These are phyloP conservation scores for Eolophus roseicapilla DNA, from an alignment of 2,113 vertebrate species.

Conservation along the genomic window DNA sequence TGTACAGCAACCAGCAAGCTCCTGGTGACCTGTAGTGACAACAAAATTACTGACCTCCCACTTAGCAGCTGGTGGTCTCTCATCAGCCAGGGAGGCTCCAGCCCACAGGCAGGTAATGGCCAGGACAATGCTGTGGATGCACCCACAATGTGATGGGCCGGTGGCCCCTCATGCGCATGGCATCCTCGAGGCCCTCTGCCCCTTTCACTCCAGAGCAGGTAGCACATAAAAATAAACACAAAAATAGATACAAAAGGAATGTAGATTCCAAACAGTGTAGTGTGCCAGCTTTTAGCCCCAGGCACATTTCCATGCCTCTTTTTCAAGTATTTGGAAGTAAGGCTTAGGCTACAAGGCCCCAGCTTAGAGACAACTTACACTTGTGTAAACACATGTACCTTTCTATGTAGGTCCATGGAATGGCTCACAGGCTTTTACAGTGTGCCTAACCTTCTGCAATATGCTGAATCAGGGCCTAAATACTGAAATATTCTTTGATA, in stretches of 20 bases:
- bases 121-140: accelerated
- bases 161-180: accelerated
- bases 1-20: accelerated
- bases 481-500: conserved; percentile 47
- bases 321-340: neutral
- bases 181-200: accelerated
- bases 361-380: neutral
- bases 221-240: neutral
- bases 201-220: accelerated
- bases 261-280: neutral
- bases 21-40: accelerated
- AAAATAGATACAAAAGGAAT: neutral
- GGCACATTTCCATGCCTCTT: neutral
- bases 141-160: neutral
- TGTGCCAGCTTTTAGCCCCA: neutral
- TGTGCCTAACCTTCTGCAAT: neutral
- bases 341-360: neutral
- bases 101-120: too few species aligned
- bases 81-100: accelerated
- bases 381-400: neutral
- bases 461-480: conserved; percentile 53
- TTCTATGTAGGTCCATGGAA: neutral
- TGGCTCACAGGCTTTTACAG: neutral
- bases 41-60: neutral
- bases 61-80: accelerated